Conservation (phyloP, 2,113 vertebrate species). For the Synodontis membranacea region DNA sequence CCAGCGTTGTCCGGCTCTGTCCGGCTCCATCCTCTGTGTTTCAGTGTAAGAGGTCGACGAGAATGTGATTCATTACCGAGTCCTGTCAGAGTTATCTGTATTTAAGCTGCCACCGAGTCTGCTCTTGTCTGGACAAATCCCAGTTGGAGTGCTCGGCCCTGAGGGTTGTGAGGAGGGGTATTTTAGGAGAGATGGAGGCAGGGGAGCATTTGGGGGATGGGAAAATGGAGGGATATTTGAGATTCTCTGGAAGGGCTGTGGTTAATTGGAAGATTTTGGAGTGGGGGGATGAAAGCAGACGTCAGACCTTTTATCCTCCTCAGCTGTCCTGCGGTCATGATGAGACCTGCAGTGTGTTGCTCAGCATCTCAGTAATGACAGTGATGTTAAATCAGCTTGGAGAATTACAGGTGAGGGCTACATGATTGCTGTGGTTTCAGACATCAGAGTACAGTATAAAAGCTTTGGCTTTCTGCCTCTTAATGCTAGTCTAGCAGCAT, state of each 20-base stretch:
- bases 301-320: conserved; percentile 30
- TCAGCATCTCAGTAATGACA: conserved; percentile 26
- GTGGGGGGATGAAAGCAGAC: conserved; percentile 12
- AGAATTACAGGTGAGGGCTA: conserved; percentile 24
- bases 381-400: conserved; percentile 42
- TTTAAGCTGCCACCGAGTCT: conserved; percentile 25
- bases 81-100: conserved; percentile 36
- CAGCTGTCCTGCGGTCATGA: conserved; percentile 25
- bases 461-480: background rate
- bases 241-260: conserved; percentile 36
- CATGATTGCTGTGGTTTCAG: conserved; percentile 16
- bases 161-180: conserved; percentile 41
- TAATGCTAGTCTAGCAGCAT: background rate
- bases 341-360: conserved; percentile 8
- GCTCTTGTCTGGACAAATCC: conserved; percentile 48
- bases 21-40: background rate
- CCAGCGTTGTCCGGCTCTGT: conserved; percentile 5
- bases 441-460: background rate
- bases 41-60: background rate
- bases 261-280: conserved; percentile 22
- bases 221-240: conserved; percentile 18
- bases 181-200: conserved; percentile 40
- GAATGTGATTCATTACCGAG: conserved; percentile 30
- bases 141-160: background rate
- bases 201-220: conserved; percentile 5